A percentile compares a stretch with the other conserved stretches of the same genome.
These are phyloP conservation scores for Ethmia dodecea DNA, from an alignment of 2,888 invertebrate genomes.

Conservation along the genomic window DNA sequence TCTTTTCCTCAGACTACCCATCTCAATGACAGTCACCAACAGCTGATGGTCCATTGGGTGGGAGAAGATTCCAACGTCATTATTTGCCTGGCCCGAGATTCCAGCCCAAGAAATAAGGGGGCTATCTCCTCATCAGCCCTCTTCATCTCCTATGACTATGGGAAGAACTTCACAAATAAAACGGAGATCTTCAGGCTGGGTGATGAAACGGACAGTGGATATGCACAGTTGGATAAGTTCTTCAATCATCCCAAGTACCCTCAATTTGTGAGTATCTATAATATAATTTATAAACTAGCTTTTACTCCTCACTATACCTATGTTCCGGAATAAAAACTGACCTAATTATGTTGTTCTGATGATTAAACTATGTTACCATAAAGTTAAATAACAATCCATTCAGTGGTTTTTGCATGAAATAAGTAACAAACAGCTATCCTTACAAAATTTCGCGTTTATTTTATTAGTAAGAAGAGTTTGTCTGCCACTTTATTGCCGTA, in stretches of 20 bases:
- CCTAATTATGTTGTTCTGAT: too few species aligned
- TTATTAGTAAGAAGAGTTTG: too few species aligned
- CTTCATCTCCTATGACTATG: conserved; percentile 93
- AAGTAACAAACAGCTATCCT: too few species aligned
- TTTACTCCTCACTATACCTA: too few species aligned
- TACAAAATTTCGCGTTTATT: too few species aligned
- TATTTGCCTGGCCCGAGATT: conserved; percentile 89
- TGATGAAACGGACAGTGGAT: conserved; percentile 65
- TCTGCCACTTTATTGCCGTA: too few species aligned
- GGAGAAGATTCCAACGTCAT: conserved; percentile 92
- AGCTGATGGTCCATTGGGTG: conserved; percentile 95
- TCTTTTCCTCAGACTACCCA: conserved; percentile 80
- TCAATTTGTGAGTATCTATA: conserved; percentile 82
- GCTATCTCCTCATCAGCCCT: conserved; percentile 85
- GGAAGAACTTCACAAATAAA: conserved; percentile 86
- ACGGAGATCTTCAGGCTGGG: conserved; percentile 81
- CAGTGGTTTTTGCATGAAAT: too few species aligned
- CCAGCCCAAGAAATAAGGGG: conserved; percentile 69
- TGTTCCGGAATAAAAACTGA: too few species aligned
- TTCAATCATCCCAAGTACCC: conserved; percentile 89
- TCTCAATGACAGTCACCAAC: conserved; percentile 91
- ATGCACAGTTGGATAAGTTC: conserved; percentile 89
- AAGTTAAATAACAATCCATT: too few species aligned
- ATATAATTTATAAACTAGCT: background rate
- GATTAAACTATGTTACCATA: too few species aligned